Evolutionary conservation across 2,888 invertebrate genomes (phyloP), one percentile per base, ranked within the genome.

Genomic region (Dryobota labecula): DNA sequence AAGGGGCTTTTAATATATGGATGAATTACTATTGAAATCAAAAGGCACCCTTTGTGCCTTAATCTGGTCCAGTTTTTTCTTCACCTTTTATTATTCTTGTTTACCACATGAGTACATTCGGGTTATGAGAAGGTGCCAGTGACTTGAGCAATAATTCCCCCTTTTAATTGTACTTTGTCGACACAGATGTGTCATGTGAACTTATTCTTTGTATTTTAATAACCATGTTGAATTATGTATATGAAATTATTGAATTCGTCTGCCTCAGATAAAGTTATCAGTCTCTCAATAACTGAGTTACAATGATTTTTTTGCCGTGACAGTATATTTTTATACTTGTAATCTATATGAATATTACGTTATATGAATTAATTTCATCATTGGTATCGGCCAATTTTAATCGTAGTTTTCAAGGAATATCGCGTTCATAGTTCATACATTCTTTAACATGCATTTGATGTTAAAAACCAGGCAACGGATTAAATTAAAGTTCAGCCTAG

Each of bases 31-130:
- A 67, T 85, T 76, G 70, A 78, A 79, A 73, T 72, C 66, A 89
- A 89, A 88, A 87, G 87, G 84, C 89, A 88, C 90, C 89, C 89
- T 90, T 90, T 91, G 90, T 90, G 86, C 85, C 85, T 88, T 89
- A 90, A 91, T 91, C 90, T 92, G 92, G 93, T 92, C 92, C 92
- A 91, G 92, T 94, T 93, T 90, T 87, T 88, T 88, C 84, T 78
- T 83, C 74, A 85, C 85, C 84, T 80, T 84, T 87, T 87, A 87
- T 94, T 92, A 92, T 94, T 90, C 89, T 79, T 92, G 90, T 91
- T 92, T 91, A 94, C 94, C 94, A 85, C 92, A 91, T 90, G 90
- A 84, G 79, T 79, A 83, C 63, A 65, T 69, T 81, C 78, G 74
- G 80, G 73, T 86, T 82, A 82, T 81, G 86, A 88, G 87, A 87